Percentiles rank a stretch among this genome's conserved stretches.
These are phyloP conservation scores for Karalla daura DNA, from an alignment of 2,797 vertebrate species.

Conservation along the genomic window DNA sequence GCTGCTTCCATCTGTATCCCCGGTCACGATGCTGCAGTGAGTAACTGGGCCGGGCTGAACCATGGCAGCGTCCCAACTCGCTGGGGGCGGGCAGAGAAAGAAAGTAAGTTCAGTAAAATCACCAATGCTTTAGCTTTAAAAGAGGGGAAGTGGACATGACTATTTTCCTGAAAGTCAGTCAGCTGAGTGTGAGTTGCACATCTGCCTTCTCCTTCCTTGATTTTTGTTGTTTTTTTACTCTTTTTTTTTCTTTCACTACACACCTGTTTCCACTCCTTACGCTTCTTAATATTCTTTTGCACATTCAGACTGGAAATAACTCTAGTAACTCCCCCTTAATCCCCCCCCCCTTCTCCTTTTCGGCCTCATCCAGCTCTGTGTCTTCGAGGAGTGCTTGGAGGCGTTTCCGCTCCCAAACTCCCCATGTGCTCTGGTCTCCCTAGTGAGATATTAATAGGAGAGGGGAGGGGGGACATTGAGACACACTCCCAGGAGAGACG, in stretches of 20 bases:
- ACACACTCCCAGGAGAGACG: constrained; percentile 54
- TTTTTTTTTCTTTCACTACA: constrained; percentile 13
- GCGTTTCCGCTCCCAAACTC: constrained; percentile 81
- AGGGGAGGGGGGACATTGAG: constrained; percentile 63
- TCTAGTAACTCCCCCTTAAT: constrained; percentile 22
- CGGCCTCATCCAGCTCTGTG: constrained; percentile 27
- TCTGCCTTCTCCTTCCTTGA: constrained; percentile 11
- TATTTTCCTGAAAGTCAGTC: background rate
- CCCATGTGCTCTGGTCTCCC: constrained; percentile 69
- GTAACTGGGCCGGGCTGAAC: constrained; percentile 22
- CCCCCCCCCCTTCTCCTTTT: constrained; percentile 24
- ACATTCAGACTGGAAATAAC: constrained; percentile 32
- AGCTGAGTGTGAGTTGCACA: constrained; percentile 9
- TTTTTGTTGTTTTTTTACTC: constrained; percentile 6
- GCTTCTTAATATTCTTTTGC: constrained; percentile 50
- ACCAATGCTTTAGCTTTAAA: background rate
- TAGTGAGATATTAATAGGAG: constrained; percentile 75
- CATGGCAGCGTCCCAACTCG: constrained; percentile 49
- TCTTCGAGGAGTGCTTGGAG: constrained; percentile 60
- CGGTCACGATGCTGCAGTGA: constrained; percentile 33
- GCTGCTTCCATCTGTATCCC: constrained; percentile 17
- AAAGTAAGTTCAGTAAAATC: constrained; percentile 5
- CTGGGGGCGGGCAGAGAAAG: constrained; percentile 24
- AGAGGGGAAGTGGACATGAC: background rate
- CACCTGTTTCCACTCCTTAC: constrained; percentile 10